phyloP scores from a whole-genome alignment of 2,113 vertebrate species.

The Serinus canaria region DNA sequence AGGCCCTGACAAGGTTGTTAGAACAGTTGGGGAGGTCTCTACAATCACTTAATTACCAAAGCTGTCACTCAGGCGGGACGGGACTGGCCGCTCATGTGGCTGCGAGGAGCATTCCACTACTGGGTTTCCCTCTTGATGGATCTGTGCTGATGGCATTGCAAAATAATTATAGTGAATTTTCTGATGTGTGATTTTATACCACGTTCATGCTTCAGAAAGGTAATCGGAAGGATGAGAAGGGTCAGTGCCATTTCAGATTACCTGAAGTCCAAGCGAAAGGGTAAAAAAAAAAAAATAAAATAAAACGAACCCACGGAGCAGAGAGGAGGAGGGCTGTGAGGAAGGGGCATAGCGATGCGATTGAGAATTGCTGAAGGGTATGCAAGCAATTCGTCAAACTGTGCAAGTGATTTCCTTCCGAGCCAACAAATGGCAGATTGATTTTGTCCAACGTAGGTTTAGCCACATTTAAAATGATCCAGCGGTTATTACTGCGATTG shows the following conservation, averaged over 20 bases:
- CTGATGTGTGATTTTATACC: conserved; percentile 94
- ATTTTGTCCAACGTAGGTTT: conserved; percentile 86
- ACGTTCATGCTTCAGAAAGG: conserved; percentile 92
- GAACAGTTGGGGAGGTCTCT: conserved; percentile 90
- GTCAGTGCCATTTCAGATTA: conserved; percentile 95
- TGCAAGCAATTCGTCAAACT: conserved; percentile 84
- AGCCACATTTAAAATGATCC: conserved; percentile 86
- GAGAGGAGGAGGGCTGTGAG: conserved; percentile 4
- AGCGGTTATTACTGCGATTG: conserved; percentile 88
- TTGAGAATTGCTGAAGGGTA: conserved; percentile 79
- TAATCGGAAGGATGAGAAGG: conserved; percentile 91
- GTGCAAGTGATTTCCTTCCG: conserved; percentile 83
- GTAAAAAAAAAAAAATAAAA: conserved; percentile 67
- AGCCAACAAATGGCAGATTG: conserved; percentile 92
- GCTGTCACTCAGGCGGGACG: conserved; percentile 93
- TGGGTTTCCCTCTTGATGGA: conserved; percentile 89
- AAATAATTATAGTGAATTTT: conserved; percentile 95
- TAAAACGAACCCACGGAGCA: conserved; percentile 12
- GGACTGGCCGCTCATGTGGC: conserved; percentile 80
- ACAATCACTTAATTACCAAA: conserved; percentile 99
- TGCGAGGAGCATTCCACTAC: conserved; percentile 87
- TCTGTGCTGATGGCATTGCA: conserved; percentile 94
- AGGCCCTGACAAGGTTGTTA: conserved; percentile 97
- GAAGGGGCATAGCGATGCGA: conserved; percentile 51
- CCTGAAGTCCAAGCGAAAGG: conserved; percentile 84